Base-by-base conservation (phyloP, 2,888 invertebrate genomes). In the Apocheima hispidaria region DNA sequence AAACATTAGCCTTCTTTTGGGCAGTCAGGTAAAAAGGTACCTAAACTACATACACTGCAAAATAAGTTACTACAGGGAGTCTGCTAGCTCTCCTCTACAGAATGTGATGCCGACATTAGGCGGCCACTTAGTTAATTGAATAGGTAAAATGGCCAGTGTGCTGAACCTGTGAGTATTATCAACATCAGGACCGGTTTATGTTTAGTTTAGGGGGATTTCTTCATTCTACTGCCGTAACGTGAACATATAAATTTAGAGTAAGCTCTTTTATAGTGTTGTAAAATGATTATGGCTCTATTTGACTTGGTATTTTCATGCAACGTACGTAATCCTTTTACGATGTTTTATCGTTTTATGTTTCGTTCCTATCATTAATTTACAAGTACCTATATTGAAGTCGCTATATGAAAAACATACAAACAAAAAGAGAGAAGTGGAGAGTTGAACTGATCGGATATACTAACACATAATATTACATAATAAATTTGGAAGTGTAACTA, bases 91-190 rank as follows among this genome's bases (percentile, higher is more conserved):
- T 71, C 48, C 3, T 21, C 55, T 55, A 55, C 30, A 43, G 78
- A 70, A 74, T 77, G 78, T 81, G 84, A 86, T 81, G 84, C 77
- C 71, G 70, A 68, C 79, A 74, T 81, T 82, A 79, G 78, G 75
- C 69, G 70, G 71, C 77, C 82, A 84, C 81, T 85, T 82, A 81
- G 78, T 83, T 86, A 86, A 86, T 86, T 86, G 83, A 84, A 84
- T 76, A 69, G 73, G 74, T 71, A 65, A 68, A 79, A 77, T 71
- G 76, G 66, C 68, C 70, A 70, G 68, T 62, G 57, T 48, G 55
- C 60, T 61, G 60, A 60, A 54, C 58, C 56, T 64, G 21, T n/a
- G 36, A 44, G 51, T 53, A 28, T 41, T 53, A 63, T 65, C 60
- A 55, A 50, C 51, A 50, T 56, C 54, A 64, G 60, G 53, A 62